Percentiles rank a stretch among this genome's conserved stretches.
phyloP scores from a whole-genome alignment of 2,113 vertebrate genomes.

The Lophius piscatorius region DNA sequence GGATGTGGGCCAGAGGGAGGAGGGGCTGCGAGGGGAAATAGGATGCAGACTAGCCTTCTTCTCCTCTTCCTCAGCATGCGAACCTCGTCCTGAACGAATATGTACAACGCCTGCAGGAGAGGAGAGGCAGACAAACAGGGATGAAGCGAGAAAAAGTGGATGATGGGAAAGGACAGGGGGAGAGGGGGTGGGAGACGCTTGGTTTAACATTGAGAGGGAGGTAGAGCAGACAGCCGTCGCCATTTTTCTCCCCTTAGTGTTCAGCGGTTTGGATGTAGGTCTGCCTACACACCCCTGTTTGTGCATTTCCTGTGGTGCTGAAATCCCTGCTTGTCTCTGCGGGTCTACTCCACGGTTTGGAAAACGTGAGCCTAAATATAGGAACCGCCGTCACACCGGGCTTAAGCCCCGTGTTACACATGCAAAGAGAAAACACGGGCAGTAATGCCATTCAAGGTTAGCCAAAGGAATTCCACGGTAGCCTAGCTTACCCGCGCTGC shows the following conservation, averaged over 20 bases:
- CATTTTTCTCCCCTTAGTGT: slow-evolving; percentile 50
- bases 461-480: slow-evolving; percentile 47
- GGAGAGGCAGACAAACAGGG: slow-evolving; percentile 46
- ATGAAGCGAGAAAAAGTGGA: slow-evolving; percentile 54
- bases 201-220: slow-evolving; percentile 72
- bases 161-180: slow-evolving; percentile 35
- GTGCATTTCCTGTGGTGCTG: slow-evolving; percentile 15
- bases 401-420: slow-evolving; percentile 44
- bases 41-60: slow-evolving; percentile 35
- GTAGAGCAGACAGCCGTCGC: slow-evolving; percentile 63
- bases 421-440: slow-evolving; percentile 47
- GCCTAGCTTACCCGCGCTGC: slow-evolving; percentile 32
- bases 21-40: background rate
- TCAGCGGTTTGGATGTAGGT: slow-evolving; percentile 47
- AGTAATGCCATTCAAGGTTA: slow-evolving; percentile 56
- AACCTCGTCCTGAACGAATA: slow-evolving; percentile 39
- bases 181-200: slow-evolving; percentile 54
- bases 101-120: slow-evolving; percentile 40
- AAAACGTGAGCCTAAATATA: slow-evolving; percentile 63
- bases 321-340: slow-evolving; percentile 37
- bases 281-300: slow-evolving; percentile 1
- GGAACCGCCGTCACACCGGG: slow-evolving; percentile 17
- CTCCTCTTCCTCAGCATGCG: slow-evolving; percentile 48
- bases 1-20: slow-evolving; percentile 20
- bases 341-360: slow-evolving; percentile 60